Base-by-base conservation (phyloP, 2,113 vertebrate species). In the Ammodytes marinus region DNA sequence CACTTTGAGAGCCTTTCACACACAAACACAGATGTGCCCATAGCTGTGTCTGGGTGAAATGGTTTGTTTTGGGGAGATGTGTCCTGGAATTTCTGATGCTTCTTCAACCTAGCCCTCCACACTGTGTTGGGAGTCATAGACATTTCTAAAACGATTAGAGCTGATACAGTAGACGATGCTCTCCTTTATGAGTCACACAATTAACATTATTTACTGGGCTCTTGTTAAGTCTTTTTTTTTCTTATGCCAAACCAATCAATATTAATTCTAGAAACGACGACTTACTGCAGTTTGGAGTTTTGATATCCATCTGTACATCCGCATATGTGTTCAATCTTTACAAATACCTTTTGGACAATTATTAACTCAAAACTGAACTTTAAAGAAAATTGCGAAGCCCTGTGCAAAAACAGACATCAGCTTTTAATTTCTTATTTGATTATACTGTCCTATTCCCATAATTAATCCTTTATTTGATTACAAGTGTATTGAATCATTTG, bases 41-140 rank as follows among this genome's bases (percentile, higher is more conserved):
- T 82, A 27, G 27, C 73, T 83, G 61, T 86, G 84, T 85, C 9
- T 39, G 59, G 49, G 52, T 69, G 77, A 77, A 69, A 64, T 47
- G 54, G 86, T 88, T 74, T 58, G 73, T 88, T 85, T 83, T 45
- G 43, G 69, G 69, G 73, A 63, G 64, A 71, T 35, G 69, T 79
- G 35, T 79, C 4, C 63, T 79, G 43, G 77, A 84, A 80, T 86
- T 71, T 77, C 58, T 68, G 46, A 66, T 8, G 7, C 35, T 53
- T 27, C 35, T 59, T 69, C 42, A 35, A 10, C 64, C 47, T 43
- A 64, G 6, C 19, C 55, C 13, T 53, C 10, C 39, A 5, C 2
- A 27, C 27, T 27, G 27, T 27, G 27, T 53, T 8, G 13, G 27
- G 39, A 47, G 6, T 13, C 27, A 27, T 58, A 42, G 42, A 10